Base-by-base conservation (phyloP, 2,113 vertebrate species). In the Taurulus bubalis region DNA sequence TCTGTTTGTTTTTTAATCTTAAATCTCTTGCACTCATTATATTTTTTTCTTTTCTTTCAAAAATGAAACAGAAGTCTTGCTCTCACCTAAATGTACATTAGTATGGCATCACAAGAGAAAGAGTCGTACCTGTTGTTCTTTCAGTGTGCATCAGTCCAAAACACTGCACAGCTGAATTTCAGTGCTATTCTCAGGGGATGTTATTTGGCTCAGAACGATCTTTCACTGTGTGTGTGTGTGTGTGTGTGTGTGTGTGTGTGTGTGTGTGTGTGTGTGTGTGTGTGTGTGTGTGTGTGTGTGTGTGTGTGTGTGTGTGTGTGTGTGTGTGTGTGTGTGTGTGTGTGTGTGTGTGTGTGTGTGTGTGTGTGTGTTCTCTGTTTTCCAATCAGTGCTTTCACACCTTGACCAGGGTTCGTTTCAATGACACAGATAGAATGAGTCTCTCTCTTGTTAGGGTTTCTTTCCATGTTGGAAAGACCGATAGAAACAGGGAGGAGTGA, bases 61-160 rank as follows among this genome's bases (percentile, higher is more conserved):
- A 15, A 11, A 58, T 56, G 5, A 14, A 40, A 3, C 2, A 6
- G 2, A 34, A 34, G 20, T 63, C 6, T 65, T 53, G 20, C 26
- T 36, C 42, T 47, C 30, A 12, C 22, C 18, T 73, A 56, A 56
- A 42, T 53, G 28, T 28, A 1, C 3, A 20, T 49, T 45, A 8
- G 38, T 78, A 45, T 83, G 77, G 55, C 82, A 75, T 86, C 84
- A 78, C 72, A 62, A 15, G 22, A 64, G 51, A 69, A 67, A 62
- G 16, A 64, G 10, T 49, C 12, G 0, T 15, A 8, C 38, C 47
- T 55, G 14, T 36, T 26, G n/a, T 30, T 24, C 53, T 4, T 24
- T 55, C 51, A 55, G 28, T 32, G 8, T 59, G 12, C 28, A 63
- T 24, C 40, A 40, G 15, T 40, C 1, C 9, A 55, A 22, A 53